Base-by-base conservation (phyloP, 2,797 vertebrate species). In the Sciurus vulgaris region DNA sequence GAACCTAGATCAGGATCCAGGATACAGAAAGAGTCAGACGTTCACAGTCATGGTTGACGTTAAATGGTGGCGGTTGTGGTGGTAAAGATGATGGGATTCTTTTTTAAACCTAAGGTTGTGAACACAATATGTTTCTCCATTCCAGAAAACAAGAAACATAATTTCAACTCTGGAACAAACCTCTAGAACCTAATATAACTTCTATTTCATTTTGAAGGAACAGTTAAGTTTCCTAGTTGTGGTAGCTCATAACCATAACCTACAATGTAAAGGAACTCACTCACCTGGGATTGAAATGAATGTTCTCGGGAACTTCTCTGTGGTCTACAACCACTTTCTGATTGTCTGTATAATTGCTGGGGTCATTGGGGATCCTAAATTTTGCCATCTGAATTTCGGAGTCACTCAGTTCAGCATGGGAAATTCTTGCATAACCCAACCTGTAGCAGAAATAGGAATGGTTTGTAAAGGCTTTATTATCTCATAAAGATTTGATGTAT, bases 371-470 rank as follows among this genome's bases (percentile, higher is more conserved):
- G 65, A 99, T 98, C 95, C 98, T 97, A 96, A 98, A 98, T 96
- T 97, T 98, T 86, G 98, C 98, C 97, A 98, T 96, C 96, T 98
- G 98, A 93, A 99, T 97, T 97, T 98, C 98, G 89, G 98, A 98
- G 92, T 98, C 98, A 97, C 98, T 99, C 96, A 98, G 97, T 77
- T 96, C 98, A 96, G 98, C 98, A 30, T 98, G 98, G 96, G 98
- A 98, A 91, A 98, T 98, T 83, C 98, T 98, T 84, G 98, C 98
- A 88, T 98, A 98, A 63, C 98, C 98, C 95, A 98, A 86, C 47
- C 98, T 98, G 88, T 22, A 78, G 87, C 65, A 97, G 70, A 97
- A 26, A 69, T 44, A 94, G 67, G 85, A 70, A 92, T 51, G 30
- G 47, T 91, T 69, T 96, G 30, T 85, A 79, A 92, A 94, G n/a